Percentiles rank a stretch among this genome's conserved stretches.
Evolutionary conservation across 2,888 invertebrate genomes (phyloP).

Genomic region (Taphrorychus bicolor): DNA sequence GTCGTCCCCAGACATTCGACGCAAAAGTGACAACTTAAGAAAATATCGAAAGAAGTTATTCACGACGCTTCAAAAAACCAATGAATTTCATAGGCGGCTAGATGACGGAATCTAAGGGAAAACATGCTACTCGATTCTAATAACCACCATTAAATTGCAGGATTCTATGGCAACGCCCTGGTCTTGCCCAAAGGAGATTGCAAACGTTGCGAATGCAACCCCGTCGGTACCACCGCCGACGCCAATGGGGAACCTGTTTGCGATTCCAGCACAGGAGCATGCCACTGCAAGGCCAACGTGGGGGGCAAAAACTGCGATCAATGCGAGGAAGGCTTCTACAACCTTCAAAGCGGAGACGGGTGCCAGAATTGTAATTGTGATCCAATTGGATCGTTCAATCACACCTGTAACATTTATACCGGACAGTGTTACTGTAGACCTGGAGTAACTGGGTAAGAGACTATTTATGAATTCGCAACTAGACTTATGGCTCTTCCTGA

Average conservation of each 20-base stretch:
- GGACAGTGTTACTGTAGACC: conserved; percentile 92
- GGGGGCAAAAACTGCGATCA: conserved; percentile 83
- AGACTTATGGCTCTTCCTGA: neutral
- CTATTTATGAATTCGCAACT: too few relatives aligned
- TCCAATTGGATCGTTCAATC: conserved; percentile 83
- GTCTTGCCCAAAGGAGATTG: conserved; percentile 91
- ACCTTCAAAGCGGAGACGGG: conserved; percentile 84
- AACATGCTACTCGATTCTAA: too few relatives aligned
- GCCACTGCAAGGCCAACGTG: conserved; percentile 82
- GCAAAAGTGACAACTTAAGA: too few relatives aligned
- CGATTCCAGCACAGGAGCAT: conserved; percentile 82
- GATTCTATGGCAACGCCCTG: conserved; percentile 94
- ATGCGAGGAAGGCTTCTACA: conserved; percentile 85
- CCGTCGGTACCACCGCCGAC: conserved; percentile 80
- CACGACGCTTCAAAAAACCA: too few relatives aligned
- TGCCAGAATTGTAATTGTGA: conserved; percentile 92
- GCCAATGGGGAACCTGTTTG: conserved; percentile 76
- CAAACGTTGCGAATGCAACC: conserved; percentile 87
- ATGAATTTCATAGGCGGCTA: too few relatives aligned
- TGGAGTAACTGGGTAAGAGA: conserved; percentile 84
- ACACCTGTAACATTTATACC: conserved; percentile 78
- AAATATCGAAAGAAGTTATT: too few relatives aligned
- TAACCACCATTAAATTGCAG: too few relatives aligned
- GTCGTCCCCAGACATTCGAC: neutral
- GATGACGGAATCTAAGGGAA: too few relatives aligned